Conservation (phyloP, 2,113 vertebrate genomes). For the Perca flavescens region DNA sequence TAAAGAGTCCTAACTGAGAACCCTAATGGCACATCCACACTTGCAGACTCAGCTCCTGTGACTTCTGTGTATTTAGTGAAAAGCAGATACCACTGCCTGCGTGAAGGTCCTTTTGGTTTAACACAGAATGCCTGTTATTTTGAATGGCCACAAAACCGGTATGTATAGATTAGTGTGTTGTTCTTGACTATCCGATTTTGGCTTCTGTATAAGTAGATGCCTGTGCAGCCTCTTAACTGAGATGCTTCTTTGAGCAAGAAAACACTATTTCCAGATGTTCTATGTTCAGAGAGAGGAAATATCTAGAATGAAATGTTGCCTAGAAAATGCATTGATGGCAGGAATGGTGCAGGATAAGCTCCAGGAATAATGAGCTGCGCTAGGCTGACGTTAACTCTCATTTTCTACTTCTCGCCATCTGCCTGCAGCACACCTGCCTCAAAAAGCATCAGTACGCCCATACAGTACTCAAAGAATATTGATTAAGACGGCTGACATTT, state of each 20-base stretch:
- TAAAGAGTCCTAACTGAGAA: background rate
- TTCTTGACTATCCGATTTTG: background rate
- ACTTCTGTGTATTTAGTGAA: background rate
- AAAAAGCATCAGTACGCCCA: slow-evolving; percentile 38
- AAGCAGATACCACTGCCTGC: background rate
- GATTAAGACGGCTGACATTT: slow-evolving; percentile 75
- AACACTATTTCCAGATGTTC: slow-evolving; percentile 48
- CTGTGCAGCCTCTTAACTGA: background rate
- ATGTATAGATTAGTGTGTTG: background rate
- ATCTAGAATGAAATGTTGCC: slow-evolving; percentile 25
- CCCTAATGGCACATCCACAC: background rate
- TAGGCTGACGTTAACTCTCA: slow-evolving; percentile 46
- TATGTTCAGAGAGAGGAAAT: slow-evolving; percentile 47
- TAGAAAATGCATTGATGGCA: slow-evolving; percentile 11
- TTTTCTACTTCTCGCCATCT: slow-evolving; percentile 51
- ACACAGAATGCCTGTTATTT: background rate
- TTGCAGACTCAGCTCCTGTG: background rate
- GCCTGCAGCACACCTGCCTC: slow-evolving; percentile 58
- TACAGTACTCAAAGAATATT: slow-evolving; percentile 60
- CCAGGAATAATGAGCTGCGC: slow-evolving; percentile 44
- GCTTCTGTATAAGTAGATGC: background rate
- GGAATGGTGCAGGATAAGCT: slow-evolving; percentile 45
- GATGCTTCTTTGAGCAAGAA: slow-evolving; percentile 20
- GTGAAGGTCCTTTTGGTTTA: background rate
- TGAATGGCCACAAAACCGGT: background rate